Base-by-base conservation (phyloP, 1,140 invertebrate species). In the Chlorops oryzae region DNA sequence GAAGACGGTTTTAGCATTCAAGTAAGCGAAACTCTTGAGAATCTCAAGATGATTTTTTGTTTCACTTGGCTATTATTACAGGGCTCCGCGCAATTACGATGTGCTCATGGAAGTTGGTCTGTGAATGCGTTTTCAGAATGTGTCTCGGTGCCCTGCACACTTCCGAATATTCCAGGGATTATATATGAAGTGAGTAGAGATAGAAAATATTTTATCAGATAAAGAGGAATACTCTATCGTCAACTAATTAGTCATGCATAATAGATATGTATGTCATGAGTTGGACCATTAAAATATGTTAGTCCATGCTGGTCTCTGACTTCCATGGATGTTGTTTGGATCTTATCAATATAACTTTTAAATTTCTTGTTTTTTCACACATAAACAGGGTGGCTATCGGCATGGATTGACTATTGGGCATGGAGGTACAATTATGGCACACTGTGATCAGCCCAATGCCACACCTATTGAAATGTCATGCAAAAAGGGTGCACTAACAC, bases 21-120 rank as follows among this genome's bases (percentile, higher is more conserved):
- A 54, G 66, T 70, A 18, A 41, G 27, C 6, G 42, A 45, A 13
- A 22, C 15, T 28, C 17, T 15, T 28, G 15, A 6, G 10, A 9
- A 45, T 27, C 6, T 45, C 17, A 28, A 45, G 20, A 32, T n/a
- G 15, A 28, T 25, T 34, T 27, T 3, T 15, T 18, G 13, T 45
- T 45, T 32, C 18, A 45, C 32, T 43, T 15, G 20, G 32, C n/a
- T n/a, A 45, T 5, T 51, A 42, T 23, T 39, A 12, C n/a, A 70
- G 58, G 87, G 87, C 2, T 78, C 84, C 0, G 81, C 80, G 10
- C 81, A 82, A 58, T 72, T 90, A 13, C 75, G 81, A 22, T 91
- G 88, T 60, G 86, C 81, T 76, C 82, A 85, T 58, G 87, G 88
- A 10, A 82, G 87, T 56, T 90, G 86, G 86, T 82, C 84, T 2